Evolutionary conservation across 2,797 vertebrate genomes (phyloP).

Genomic region (Eidolon dupreanum): DNA sequence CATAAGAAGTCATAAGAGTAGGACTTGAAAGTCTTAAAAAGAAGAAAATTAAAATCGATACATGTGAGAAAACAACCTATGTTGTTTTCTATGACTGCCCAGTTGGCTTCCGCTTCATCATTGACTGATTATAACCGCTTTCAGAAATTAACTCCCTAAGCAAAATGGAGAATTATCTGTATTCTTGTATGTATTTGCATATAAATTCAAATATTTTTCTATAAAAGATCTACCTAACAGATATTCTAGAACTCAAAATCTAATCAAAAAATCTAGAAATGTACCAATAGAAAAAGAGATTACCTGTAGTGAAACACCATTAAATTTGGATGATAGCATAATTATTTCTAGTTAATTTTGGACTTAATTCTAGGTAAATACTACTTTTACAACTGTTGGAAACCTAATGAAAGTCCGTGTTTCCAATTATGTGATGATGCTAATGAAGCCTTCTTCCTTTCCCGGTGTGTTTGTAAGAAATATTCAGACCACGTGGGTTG

Average conservation of each 20-base stretch:
- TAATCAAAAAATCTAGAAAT: constrained; percentile 60
- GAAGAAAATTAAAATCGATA: not conserved
- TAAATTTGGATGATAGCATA: not conserved
- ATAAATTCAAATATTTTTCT: not conserved
- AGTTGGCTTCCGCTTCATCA: not conserved
- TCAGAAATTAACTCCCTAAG: not conserved
- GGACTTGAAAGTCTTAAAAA: not conserved
- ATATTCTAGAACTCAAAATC: constrained; percentile 26
- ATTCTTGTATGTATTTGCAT: not conserved
- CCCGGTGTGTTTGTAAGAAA: not conserved
- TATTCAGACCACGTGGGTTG: not conserved
- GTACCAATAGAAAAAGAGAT: constrained; percentile 57
- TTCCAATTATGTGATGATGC: not conserved
- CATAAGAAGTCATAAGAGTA: not conserved
- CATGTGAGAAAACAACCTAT: not conserved
- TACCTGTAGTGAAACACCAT: constrained; percentile 10
- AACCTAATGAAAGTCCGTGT: not conserved
- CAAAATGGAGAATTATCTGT: not conserved
- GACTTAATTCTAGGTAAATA: not conserved
- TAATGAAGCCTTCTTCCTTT: not conserved
- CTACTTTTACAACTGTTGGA: not conserved
- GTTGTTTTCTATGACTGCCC: not conserved
- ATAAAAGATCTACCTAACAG: not conserved
- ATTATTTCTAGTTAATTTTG: constrained; percentile 14
- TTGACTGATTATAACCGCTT: not conserved